phyloP scores from a whole-genome alignment of 2,797 vertebrate genomes.

The Sebastes miniatus region DNA sequence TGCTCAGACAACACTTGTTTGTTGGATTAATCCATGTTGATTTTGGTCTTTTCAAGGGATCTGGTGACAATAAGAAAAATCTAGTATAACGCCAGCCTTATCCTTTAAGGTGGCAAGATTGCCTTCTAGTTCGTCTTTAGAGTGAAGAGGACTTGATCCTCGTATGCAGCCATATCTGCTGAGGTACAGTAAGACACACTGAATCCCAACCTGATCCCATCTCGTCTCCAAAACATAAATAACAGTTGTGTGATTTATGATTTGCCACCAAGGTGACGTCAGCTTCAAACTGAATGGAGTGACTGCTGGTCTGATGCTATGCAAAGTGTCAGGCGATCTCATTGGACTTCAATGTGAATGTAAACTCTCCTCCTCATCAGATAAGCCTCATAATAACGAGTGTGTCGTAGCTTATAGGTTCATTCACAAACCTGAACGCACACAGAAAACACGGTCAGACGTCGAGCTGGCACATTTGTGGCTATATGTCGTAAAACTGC shows the following conservation, averaged over 20 bases:
- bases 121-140: constrained; percentile 7
- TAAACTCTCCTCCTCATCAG: constrained; percentile 50
- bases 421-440: constrained; percentile 40
- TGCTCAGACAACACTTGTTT: not conserved
- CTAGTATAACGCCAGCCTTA: not conserved
- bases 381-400: constrained; percentile 22
- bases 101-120: not conserved
- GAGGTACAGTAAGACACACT: not conserved
- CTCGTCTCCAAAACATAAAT: not conserved
- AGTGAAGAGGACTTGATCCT: not conserved
- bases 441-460: constrained; percentile 34
- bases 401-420: constrained; percentile 34
- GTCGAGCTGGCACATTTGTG: constrained; percentile 71
- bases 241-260: not conserved
- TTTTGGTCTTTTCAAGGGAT: constrained; percentile 5
- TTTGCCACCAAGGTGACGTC: not conserved
- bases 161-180: not conserved
- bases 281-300: constrained; percentile 5
- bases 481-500: constrained; percentile 74
- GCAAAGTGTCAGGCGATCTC: constrained; percentile 39
- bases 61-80: not conserved
- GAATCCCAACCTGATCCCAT: not conserved
- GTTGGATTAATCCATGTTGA: not conserved
- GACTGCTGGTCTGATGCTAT: constrained; percentile 47
- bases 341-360: constrained; percentile 63